These are phyloP conservation scores for Emys orbicularis DNA, from an alignment of 2,797 vertebrate genomes.

Conservation along the genomic window DNA sequence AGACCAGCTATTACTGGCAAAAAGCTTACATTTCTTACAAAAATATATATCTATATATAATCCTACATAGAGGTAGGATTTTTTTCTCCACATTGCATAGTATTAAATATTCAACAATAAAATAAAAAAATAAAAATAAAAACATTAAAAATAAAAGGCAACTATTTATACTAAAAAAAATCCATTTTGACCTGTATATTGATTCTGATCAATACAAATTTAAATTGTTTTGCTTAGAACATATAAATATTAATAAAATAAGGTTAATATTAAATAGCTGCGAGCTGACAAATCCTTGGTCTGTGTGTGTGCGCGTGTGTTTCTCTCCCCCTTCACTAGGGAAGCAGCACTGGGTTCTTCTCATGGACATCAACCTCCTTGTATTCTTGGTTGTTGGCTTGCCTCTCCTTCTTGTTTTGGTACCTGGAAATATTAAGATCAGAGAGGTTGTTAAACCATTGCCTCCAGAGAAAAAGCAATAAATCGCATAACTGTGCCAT, in stretches of 20 bases:
- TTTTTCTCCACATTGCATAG: slow-evolving; percentile 51
- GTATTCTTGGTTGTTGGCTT: slow-evolving; percentile 66
- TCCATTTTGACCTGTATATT: slow-evolving; percentile 65
- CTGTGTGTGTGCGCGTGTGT: too few species aligned
- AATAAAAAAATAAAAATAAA: slow-evolving; percentile 77
- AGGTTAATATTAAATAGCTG: slow-evolving; percentile 60
- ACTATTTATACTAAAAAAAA: slow-evolving; percentile 14
- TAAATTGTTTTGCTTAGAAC: slow-evolving; percentile 57
- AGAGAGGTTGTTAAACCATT: slow-evolving; percentile 7
- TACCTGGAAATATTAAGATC: slow-evolving; percentile 74
- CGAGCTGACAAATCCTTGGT: not conserved
- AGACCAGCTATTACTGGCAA: slow-evolving; percentile 8
- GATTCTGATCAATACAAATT: slow-evolving; percentile 56
- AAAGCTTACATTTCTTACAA: slow-evolving; percentile 70
- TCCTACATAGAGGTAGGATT: not conserved
- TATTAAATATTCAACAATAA: slow-evolving; percentile 71
- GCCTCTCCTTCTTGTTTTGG: slow-evolving; percentile 71
- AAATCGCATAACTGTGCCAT: not conserved
- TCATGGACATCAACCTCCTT: slow-evolving; percentile 77
- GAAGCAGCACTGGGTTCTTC: slow-evolving; percentile 25
- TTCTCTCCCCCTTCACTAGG: slow-evolving; percentile 29
- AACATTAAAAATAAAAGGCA: slow-evolving; percentile 59
- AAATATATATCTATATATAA: slow-evolving; percentile 69
- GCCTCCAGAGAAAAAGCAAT: not conserved
- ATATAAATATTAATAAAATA: slow-evolving; percentile 84